Conservation (phyloP, 2,113 vertebrate genomes). For the Anarrhichthys ocellatus region DNA sequence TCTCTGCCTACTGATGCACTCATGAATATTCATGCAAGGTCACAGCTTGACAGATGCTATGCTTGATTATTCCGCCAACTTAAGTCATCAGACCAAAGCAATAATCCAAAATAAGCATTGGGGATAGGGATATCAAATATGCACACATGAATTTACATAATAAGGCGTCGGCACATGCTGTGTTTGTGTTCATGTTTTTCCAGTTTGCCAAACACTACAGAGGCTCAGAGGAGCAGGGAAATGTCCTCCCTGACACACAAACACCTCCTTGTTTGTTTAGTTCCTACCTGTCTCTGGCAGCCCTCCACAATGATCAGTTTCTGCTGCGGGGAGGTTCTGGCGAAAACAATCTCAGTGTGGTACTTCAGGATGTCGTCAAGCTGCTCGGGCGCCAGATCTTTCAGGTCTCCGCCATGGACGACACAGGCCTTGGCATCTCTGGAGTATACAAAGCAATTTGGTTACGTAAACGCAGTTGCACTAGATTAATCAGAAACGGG, state of each 20-base stretch:
- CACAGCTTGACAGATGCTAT: conserved; percentile 44
- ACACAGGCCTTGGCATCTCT: conserved; percentile 97
- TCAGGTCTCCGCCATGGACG: conserved; percentile 92
- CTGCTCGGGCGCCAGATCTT: conserved; percentile 89
- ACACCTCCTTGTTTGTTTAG: background rate
- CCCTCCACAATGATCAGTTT: conserved; percentile 97
- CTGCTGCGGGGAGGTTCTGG: conserved; percentile 93
- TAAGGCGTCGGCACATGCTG: conserved; percentile 7
- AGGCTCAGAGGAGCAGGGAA: background rate
- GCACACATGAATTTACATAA: conserved; percentile 32
- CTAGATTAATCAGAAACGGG: background rate
- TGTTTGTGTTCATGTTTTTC: background rate
- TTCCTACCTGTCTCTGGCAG: conserved; percentile 91
- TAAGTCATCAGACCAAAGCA: conserved; percentile 41
- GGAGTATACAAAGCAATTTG: background rate
- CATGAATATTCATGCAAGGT: conserved; percentile 45
- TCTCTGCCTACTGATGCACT: background rate
- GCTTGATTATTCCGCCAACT: conserved; percentile 38
- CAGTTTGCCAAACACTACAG: background rate
- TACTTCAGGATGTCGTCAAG: conserved; percentile 91
- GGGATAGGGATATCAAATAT: conserved; percentile 16
- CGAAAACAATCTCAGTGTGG: conserved; percentile 96
- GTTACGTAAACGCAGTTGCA: background rate
- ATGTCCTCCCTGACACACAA: no score
- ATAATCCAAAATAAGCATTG: conserved; percentile 25